Conservation (phyloP, 2,113 vertebrate species). For the Ailurus styani region DNA sequence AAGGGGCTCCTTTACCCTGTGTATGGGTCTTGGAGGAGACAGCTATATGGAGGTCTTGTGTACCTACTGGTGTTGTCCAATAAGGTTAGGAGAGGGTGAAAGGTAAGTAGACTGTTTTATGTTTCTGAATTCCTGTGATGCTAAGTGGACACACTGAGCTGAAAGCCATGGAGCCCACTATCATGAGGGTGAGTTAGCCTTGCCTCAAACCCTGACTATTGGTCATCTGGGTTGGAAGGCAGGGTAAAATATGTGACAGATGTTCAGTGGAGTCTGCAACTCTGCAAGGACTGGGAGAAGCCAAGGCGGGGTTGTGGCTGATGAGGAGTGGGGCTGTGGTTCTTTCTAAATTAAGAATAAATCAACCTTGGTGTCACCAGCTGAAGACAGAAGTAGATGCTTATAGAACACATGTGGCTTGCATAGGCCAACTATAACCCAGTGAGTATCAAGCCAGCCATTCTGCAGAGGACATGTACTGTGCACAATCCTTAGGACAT, state of each 20-base stretch:
- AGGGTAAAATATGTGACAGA: background rate
- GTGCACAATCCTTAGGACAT: background rate
- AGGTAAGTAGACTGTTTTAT: background rate
- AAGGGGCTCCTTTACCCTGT: background rate
- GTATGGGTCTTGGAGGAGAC: background rate
- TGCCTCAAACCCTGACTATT: background rate
- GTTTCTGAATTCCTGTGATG: background rate
- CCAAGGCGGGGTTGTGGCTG: background rate
- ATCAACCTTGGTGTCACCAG: background rate
- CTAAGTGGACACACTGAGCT: background rate
- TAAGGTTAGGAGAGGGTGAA: background rate
- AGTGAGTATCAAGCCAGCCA: rapidly evolving
- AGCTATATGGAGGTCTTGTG: background rate
- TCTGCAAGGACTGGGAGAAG: background rate
- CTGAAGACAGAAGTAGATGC: background rate
- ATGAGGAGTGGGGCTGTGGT: background rate
- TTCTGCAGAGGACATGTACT: background rate
- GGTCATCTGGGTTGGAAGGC: background rate
- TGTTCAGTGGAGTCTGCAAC: background rate
- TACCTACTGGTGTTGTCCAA: background rate
- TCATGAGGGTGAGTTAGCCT: background rate
- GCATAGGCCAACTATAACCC: background rate
- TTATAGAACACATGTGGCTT: background rate
- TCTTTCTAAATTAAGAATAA: background rate
- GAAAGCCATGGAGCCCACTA: background rate